Base-by-base conservation (phyloP, 2,888 invertebrate genomes). In the Blomia tropicalis region DNA sequence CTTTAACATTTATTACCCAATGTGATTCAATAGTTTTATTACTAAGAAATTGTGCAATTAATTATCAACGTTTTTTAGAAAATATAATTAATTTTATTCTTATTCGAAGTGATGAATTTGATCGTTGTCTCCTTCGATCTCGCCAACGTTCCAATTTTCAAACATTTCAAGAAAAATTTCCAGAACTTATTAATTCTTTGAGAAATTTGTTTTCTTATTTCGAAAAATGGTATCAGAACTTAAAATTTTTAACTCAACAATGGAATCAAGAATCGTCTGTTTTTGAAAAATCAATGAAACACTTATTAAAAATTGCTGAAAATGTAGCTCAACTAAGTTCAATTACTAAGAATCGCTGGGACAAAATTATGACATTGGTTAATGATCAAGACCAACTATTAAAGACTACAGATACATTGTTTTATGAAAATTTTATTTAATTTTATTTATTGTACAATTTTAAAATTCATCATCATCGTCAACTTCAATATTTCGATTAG, bases 381-480 rank as follows among this genome's bases (percentile, higher is more conserved):
- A n/a, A n/a, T n/a, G n/a, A n/a, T n/a, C n/a, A n/a, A n/a, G n/a
- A n/a, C n/a, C n/a, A n/a, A n/a, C n/a, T n/a, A n/a, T n/a, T n/a
- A n/a, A n/a, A n/a, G n/a, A n/a, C n/a, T n/a, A n/a, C n/a, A n/a
- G n/a, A n/a, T n/a, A n/a, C n/a, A n/a, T n/a, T n/a, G n/a, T n/a
- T n/a, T n/a, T n/a, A n/a, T n/a, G n/a, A n/a, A n/a, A n/a, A n/a
- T n/a, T n/a, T n/a, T n/a, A n/a, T n/a, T n/a, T n/a, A n/a, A n/a
- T n/a, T n/a, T n/a, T n/a, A n/a, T n/a, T n/a, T n/a, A n/a, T n/a
- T n/a, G n/a, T n/a, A n/a, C n/a, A n/a, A n/a, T n/a, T n/a, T n/a
- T n/a, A n/a, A n/a, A n/a, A n/a, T n/a, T n/a, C n/a, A 36, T 56
- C 56, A 56, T 41, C 29, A 14, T 47, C 56, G 58, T 58, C 62